Evolutionary conservation across 2,113 vertebrate genomes (phyloP), one percentile per base, ranked within the genome.

Genomic region (Urocitellus parryii): DNA sequence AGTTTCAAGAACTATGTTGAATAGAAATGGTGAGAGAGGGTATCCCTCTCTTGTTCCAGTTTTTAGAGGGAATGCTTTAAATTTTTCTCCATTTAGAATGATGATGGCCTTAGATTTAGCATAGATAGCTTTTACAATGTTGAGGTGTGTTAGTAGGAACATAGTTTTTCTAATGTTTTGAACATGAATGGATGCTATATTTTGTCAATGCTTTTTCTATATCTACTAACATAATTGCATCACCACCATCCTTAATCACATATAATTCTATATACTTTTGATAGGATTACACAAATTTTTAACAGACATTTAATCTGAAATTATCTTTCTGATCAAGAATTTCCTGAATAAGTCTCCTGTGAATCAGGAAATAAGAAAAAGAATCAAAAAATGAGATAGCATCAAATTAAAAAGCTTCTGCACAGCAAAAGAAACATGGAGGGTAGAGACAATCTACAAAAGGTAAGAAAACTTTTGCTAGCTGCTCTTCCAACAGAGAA

Each of bases 251-350:
- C 17, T 77, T 76, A 63, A 90, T 86, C 17, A 95, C 14, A 90
- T 42, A 16, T 70, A 90, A 53, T 67, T 91, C 39, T 91, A 22
- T 32, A 63, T 84, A 48, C 29, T 68, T 51, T 37, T 82, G 37
- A 83, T n/a, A 90, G 67, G 85, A 81, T 53, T 77, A 63, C 24
- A 63, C 77, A 70, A 76, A 78, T 82, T 83, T 78, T 24, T 78
- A 88, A 63, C 13, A 84, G n/a, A 81, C 6, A 88, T 92, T 88
- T 93, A 56, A 73, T 74, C 29, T 85, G 48, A 80, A 90, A 90
- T 85, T 48, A 78, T 72, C 42, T 88, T 88, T 77, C 17, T 65
- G 13, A 13, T 56, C 20, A 34, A 34, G 32, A 32, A 4, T 6
- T 68, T 68, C 14, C 29, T 68, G 67, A 32, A 68, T 68, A 68